Evolutionary conservation across 2,888 invertebrate genomes (phyloP).

Genomic region (Mythimna lalbum): DNA sequence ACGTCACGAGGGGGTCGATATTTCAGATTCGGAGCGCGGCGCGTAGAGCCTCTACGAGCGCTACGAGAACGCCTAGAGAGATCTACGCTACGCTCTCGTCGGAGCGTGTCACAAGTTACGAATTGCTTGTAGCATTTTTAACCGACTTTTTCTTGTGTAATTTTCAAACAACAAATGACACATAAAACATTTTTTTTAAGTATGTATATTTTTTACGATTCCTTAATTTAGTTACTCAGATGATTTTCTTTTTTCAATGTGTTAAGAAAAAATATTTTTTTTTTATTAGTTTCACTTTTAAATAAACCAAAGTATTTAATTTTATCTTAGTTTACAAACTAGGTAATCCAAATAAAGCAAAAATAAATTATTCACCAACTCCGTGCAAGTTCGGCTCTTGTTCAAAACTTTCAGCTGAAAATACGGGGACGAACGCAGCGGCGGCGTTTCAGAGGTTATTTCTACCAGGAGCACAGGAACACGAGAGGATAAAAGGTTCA

Average conservation of each 20-base stretch:
- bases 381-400: not conserved
- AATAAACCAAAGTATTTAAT: not conserved
- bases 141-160: not conserved
- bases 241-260: not conserved
- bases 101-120: conserved; percentile 20
- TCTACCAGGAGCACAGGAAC: conserved; percentile 66
- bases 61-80: conserved; percentile 63
- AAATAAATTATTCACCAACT: not conserved
- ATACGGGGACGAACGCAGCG: conserved; percentile 39
- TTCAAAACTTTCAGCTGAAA: conserved; percentile 35
- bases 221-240: not conserved
- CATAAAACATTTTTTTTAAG: too few relatives aligned
- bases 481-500: conserved; percentile 17
- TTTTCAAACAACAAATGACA: too few relatives aligned
- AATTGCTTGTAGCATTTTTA: conserved; percentile 38
- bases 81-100: conserved; percentile 47
- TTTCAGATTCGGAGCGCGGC: conserved; percentile 41
- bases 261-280: not conserved
- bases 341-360: not conserved
- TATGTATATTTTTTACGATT: not conserved
- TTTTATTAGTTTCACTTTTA: not conserved
- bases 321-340: not conserved
- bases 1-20: conserved; percentile 48
- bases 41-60: conserved; percentile 49
- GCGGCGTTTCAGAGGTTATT: conserved; percentile 72